Base-by-base conservation (phyloP, 2,797 vertebrate species). In the Chrysocyon brachyurus region DNA sequence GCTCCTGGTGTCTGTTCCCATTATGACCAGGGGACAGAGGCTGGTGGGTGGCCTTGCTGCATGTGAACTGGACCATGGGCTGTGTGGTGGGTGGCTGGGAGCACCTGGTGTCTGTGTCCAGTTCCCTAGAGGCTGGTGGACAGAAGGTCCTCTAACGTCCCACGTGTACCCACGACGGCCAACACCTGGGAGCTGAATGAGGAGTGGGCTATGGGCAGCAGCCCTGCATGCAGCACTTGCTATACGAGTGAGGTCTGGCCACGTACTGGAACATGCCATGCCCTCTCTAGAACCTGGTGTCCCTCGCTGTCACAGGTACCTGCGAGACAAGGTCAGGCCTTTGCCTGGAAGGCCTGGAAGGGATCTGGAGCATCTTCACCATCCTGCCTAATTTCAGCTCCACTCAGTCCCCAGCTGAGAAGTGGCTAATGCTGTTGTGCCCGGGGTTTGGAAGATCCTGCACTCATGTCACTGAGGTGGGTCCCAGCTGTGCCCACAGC, bases 231-330 rank as follows among this genome's bases (percentile, higher is more conserved):
- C 5, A 22, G 14, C 1, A 16, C 11, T 31, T 11, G 3, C 11
- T 8, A 26, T 16, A 46, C 57, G 57, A 46, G 22, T 6, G 1
- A 40, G 12, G 19, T 16, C 7, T 2, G 36, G 14, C 26, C 40
- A 22, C 6, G 2, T 12, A 31, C 61, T 1, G 5, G 33, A 26
- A 36, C 6, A 10, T 9, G 33, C 2, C 5, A 1, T 3, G 66
- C 1, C 46, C 57, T 17, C 82, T 12, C 19, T 56, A 56, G 12
- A 66, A n/a, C 3, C 1, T 5, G 12, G 70, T 0, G 0, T 14
- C 33, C 54, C 33, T 46, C 17, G 12, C 63, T 24, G 2, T 17
- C 31, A 17, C 31, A 68, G 72, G 31, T 6, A 2, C 26, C 17
- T 2, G 12, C 33, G 0, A 11, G 31, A 24, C 9, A 16, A 19